Conservation (phyloP, 1,140 invertebrate species). For the Aphidius ervi region DNA sequence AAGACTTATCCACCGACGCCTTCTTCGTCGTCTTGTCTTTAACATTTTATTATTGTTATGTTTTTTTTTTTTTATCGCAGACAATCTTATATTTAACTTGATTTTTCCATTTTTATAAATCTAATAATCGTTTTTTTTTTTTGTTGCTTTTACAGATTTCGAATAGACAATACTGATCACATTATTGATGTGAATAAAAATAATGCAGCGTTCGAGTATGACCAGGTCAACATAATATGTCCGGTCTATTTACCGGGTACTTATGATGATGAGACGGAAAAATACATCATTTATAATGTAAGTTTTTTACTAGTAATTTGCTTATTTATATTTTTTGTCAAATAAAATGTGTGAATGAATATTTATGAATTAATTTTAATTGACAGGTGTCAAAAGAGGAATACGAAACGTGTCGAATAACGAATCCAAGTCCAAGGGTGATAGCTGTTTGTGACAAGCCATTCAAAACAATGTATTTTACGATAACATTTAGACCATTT, state of each 20-base stretch:
- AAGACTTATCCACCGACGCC: constrained; percentile 18
- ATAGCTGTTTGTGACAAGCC: constrained; percentile 96
- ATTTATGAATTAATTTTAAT: constrained; percentile 2
- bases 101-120: constrained; percentile 11
- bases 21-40: constrained; percentile 28
- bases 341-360: neutral
- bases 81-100: neutral
- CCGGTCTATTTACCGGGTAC: constrained; percentile 84
- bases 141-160: constrained; percentile 71
- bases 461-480: constrained; percentile 91
- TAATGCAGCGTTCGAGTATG: constrained; percentile 88
- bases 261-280: constrained; percentile 85
- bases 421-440: constrained; percentile 85
- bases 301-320: constrained; percentile 40
- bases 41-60: constrained; percentile 13
- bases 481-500: constrained; percentile 93
- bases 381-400: constrained; percentile 83
- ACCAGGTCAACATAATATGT: constrained; percentile 94
- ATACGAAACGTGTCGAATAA: constrained; percentile 93
- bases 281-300: constrained; percentile 95
- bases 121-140: constrained; percentile 18
- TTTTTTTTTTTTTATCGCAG: constrained; percentile 29
- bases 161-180: constrained; percentile 96
- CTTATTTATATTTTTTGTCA: neutral
- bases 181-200: constrained; percentile 95